Evolutionary conservation across 2,888 invertebrate species (phyloP).

Genomic region (Andrena dorsata): DNA sequence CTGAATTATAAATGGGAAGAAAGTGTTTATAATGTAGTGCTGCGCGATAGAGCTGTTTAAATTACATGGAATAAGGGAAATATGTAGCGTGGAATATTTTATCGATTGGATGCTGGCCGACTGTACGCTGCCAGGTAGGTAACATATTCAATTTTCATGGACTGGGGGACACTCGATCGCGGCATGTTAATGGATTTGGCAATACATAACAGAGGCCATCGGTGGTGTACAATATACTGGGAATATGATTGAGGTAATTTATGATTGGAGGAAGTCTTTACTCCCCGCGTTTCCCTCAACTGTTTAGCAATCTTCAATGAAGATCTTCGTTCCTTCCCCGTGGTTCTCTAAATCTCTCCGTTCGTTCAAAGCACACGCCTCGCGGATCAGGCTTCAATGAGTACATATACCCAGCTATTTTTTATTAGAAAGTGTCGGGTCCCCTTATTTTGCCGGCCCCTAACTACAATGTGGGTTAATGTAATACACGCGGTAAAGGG

Average conservation of each 20-base stretch:
- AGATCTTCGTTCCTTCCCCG: too few species aligned
- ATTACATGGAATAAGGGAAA: constrained; percentile 7
- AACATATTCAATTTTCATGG: constrained; percentile 20
- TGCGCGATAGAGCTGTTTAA: constrained; percentile 18
- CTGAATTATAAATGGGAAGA: too few species aligned
- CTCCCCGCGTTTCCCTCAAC: background rate
- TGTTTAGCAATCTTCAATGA: too few species aligned
- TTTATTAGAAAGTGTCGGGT: background rate
- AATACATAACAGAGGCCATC: constrained; percentile 1
- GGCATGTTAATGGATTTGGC: constrained; percentile 8
- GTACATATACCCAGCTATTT: background rate
- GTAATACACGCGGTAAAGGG: background rate
- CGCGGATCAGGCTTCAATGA: background rate
- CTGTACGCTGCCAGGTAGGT: background rate
- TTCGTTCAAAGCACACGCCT: background rate
- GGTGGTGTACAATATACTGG: background rate
- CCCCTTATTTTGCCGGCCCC: background rate
- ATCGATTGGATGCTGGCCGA: background rate
- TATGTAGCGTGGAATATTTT: constrained; percentile 26
- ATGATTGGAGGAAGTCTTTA: background rate
- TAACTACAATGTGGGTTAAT: background rate
- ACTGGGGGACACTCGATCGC: constrained; percentile 2
- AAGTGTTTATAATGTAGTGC: background rate
- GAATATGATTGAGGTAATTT: constrained; percentile 3
- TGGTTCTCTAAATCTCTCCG: background rate